Percentiles rank a stretch among this genome's conserved stretches.
These are phyloP conservation scores for Echinometra lucunter DNA, from an alignment of 53 echinoderm and acorn worm genomes.

Conservation along the genomic window DNA sequence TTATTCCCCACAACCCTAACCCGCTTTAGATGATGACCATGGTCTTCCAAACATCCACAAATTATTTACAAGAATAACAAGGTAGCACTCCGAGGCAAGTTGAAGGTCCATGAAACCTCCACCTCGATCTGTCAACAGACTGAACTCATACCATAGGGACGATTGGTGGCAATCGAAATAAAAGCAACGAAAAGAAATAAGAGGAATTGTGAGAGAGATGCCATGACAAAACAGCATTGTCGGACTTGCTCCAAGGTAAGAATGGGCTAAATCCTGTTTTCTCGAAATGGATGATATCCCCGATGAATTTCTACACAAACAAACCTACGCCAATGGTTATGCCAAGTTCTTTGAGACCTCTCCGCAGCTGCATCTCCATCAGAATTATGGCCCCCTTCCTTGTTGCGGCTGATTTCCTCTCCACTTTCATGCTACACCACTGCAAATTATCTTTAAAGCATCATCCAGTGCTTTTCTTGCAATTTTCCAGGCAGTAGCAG, in stretches of 20 bases:
- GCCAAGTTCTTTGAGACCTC: constrained; percentile 53
- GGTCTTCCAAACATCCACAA: constrained; percentile 4
- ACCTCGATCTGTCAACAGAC: constrained; percentile 38
- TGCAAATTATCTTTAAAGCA: background rate
- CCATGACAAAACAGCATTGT: background rate
- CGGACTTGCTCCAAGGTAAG: constrained; percentile 1
- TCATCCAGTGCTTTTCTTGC: background rate
- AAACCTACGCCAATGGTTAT: constrained; percentile 24
- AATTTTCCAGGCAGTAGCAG: background rate
- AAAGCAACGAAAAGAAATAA: background rate
- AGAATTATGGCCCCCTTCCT: background rate
- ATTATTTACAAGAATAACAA: constrained; percentile 38
- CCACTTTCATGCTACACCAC: background rate
- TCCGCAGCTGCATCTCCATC: constrained; percentile 7
- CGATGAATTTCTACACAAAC: constrained; percentile 44
- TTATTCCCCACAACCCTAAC: background rate
- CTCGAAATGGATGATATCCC: constrained; percentile 38
- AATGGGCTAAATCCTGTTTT: constrained; percentile 34
- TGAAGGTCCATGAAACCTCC: constrained; percentile 37
- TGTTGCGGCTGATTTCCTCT: background rate
- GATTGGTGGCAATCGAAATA: background rate
- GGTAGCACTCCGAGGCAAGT: constrained; percentile 17
- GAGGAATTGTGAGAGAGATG: constrained; percentile 24
- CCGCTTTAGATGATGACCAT: constrained; percentile 24
- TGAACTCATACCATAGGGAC: background rate